Conservation (phyloP, 2,797 vertebrate species). For the Neopelma chrysocephalum region DNA sequence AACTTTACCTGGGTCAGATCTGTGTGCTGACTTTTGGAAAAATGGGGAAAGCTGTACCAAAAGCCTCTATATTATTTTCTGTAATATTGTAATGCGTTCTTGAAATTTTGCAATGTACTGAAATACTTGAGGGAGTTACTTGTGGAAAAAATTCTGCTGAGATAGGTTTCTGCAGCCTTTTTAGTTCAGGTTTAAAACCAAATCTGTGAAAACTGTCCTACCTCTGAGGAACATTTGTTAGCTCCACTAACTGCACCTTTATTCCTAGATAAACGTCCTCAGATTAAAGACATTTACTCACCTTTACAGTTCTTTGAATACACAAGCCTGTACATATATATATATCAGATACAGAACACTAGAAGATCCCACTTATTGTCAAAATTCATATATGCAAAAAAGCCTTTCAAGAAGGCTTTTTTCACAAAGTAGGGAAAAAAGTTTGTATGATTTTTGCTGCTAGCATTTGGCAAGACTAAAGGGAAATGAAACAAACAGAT, state of each 20-base stretch:
- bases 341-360: neutral
- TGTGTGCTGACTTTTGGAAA: neutral
- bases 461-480: constrained; percentile 58
- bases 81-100: neutral
- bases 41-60: neutral
- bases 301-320: neutral
- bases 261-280: neutral
- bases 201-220: neutral
- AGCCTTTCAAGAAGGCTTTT: constrained; percentile 12
- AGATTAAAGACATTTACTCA: constrained; percentile 5
- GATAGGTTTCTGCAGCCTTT: neutral
- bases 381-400: constrained; percentile 18
- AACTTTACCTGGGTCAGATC: neutral
- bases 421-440: neutral
- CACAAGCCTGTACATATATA: neutral
- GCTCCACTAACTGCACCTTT: neutral
- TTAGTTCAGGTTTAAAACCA: neutral
- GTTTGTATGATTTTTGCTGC: constrained; percentile 23
- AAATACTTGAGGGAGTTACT: neutral
- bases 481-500: constrained; percentile 62
- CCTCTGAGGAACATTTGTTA: neutral
- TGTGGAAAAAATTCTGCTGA: neutral
- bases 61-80: neutral
- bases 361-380: neutral
- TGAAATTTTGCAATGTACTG: neutral